A percentile compares a stretch with the other conserved stretches of the same genome.
Conservation (phyloP, 2,888 invertebrate species). For the Pachliopta kotzebuea region DNA sequence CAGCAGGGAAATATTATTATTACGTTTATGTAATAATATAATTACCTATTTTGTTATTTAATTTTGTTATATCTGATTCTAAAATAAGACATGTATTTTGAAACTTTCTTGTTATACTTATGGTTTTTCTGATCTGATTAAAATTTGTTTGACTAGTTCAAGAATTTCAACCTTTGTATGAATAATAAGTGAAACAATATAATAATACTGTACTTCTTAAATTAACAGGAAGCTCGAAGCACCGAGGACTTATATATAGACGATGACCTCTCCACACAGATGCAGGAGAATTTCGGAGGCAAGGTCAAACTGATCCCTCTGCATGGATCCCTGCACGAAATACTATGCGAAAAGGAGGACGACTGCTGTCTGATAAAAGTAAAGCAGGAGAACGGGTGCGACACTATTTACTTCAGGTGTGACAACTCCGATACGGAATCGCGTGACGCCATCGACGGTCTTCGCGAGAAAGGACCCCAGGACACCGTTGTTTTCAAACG, state of each 20-base stretch:
- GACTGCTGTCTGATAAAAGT: constrained; percentile 68
- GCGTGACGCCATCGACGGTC: constrained; percentile 56
- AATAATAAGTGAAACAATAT: too few species aligned
- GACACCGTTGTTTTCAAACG: constrained; percentile 70
- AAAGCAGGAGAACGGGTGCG: constrained; percentile 70
- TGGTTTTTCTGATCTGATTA: too few species aligned
- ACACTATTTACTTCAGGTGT: constrained; percentile 66
- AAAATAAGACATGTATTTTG: too few species aligned
- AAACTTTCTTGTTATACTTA: too few species aligned
- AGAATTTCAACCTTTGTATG: too few species aligned
- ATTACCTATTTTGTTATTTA: too few species aligned
- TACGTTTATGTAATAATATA: too few species aligned
- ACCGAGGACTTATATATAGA: constrained; percentile 80
- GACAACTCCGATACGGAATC: constrained; percentile 67
- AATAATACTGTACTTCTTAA: not conserved
- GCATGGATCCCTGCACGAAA: constrained; percentile 71
- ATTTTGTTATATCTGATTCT: too few species aligned
- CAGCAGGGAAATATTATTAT: too few species aligned
- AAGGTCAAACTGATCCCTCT: constrained; percentile 66
- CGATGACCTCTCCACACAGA: constrained; percentile 73
- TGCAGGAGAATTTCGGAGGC: constrained; percentile 72
- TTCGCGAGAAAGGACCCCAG: constrained; percentile 36
- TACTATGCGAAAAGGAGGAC: constrained; percentile 69
- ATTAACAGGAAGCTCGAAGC: constrained; percentile 70
- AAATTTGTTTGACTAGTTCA: not conserved